A percentile compares a stretch with the other conserved stretches of the same genome.
phyloP scores from a whole-genome alignment of 2,888 invertebrate species.

The Bombylius major region DNA sequence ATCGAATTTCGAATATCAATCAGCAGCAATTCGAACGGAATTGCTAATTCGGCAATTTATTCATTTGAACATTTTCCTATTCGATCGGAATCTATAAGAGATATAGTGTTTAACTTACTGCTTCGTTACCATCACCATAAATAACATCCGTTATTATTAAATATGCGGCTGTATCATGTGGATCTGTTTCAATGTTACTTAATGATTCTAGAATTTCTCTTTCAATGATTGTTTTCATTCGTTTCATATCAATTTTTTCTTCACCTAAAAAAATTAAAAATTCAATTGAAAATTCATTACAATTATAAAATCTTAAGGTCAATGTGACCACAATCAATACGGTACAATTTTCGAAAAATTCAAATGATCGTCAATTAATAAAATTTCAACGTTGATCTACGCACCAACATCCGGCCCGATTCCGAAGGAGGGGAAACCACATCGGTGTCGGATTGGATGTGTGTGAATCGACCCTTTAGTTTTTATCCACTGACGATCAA shows the following conservation, averaged over 20 bases:
- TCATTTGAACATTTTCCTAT: too few relatives aligned
- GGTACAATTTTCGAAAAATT: neutral
- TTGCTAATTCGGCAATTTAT: too few relatives aligned
- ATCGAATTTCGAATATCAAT: too few relatives aligned
- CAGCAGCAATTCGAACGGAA: too few relatives aligned
- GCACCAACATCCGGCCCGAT: too few relatives aligned
- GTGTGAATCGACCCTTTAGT: too few relatives aligned
- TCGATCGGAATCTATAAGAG: too few relatives aligned
- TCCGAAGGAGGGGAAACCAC: too few relatives aligned
- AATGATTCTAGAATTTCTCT: constrained; percentile 55
- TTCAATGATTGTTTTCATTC: constrained; percentile 59
- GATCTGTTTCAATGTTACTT: constrained; percentile 59
- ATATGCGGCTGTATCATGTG: constrained; percentile 64
- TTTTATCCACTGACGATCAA: too few relatives aligned
- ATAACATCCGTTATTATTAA: constrained; percentile 71
- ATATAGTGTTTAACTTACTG: constrained; percentile 46
- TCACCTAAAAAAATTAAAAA: constrained; percentile 20
- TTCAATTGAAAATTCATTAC: neutral
- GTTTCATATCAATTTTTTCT: constrained; percentile 56
- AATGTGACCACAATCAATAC: neutral
- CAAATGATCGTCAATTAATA: too few relatives aligned
- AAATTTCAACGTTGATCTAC: too few relatives aligned
- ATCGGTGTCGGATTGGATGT: too few relatives aligned
- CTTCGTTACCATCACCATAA: constrained; percentile 59
- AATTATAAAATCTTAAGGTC: neutral